Base-by-base conservation (phyloP, 2,113 vertebrate species). In the Phaethornis superciliosus region DNA sequence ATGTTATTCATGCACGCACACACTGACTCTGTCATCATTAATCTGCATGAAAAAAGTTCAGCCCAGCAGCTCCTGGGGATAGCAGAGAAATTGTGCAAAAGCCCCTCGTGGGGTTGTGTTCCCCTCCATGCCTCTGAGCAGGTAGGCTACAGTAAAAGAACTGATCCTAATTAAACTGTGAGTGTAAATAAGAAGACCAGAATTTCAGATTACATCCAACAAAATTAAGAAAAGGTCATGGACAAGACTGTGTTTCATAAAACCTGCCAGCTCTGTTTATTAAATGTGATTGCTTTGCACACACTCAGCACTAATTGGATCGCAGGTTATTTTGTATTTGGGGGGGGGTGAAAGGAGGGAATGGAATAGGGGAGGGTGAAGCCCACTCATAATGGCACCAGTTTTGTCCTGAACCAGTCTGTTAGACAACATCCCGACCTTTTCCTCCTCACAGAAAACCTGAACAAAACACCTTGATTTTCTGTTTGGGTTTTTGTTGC, bases 161-260 rank as follows among this genome's bases (percentile, higher is more conserved):
- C 74, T 14, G 35, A 27, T 90, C 86, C 94, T 89, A 97, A 95
- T 97, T 97, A 97, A 97, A 96, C 90, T 81, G 55, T 70, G 91
- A 89, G 76, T 28, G 67, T 93, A 97, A 98, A 95, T 92, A 93
- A 96, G 95, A 87, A 91, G 65, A 96, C 88, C 78, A 89, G 90
- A 92, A 97, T 97, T 97, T 94, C 93, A 96, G 93, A 97, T 92
- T 74, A 30, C 93, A 95, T 92, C 95, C 95, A 80, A 96, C 69
- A 95, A 96, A 97, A 97, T 91, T 92, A 93, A 92, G 90, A 94
- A 96, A 91, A 97, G 96, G 97, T 95, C 96, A 88, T 13, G 79
- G 87, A 86, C 69, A 85, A 95, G 81, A 60, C 49, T 35, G 49
- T 76, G 44, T 92, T 93, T 91, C 91, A 93, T 49, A 89, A 95